These are phyloP conservation scores for Rhadina sibilatrix DNA, from an alignment of 2,113 vertebrate species.

Conservation along the genomic window DNA sequence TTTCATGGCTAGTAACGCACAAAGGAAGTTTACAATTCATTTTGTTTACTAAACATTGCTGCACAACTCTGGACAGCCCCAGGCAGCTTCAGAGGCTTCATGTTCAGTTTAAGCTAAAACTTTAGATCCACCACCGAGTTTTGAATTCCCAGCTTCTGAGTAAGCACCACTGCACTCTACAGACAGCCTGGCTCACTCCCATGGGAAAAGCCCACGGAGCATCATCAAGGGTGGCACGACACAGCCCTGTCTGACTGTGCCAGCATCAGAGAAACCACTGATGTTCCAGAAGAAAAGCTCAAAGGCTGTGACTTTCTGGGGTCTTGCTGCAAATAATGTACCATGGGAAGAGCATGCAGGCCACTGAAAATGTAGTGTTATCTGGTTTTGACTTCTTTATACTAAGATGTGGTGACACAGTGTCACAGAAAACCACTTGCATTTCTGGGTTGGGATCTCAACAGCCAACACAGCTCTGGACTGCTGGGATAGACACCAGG, in stretches of 20 bases:
- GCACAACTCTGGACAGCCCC: background rate
- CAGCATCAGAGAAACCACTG: background rate
- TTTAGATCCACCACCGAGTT: accelerated
- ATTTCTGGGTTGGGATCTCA: background rate
- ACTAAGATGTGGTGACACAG: accelerated
- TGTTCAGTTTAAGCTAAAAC: background rate
- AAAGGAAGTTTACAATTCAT: background rate
- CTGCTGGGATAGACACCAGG: background rate
- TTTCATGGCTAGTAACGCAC: background rate
- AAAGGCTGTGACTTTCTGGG: background rate
- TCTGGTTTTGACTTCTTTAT: background rate
- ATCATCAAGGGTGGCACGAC: background rate
- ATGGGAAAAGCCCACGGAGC: background rate
- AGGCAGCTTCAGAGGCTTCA: background rate
- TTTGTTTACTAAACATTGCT: background rate
- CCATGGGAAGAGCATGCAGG: background rate
- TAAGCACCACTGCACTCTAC: background rate
- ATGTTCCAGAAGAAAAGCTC: background rate
- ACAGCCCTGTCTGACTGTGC: background rate
- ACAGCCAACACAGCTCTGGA: background rate
- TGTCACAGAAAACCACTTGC: background rate
- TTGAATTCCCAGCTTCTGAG: background rate
- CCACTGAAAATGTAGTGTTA: background rate
- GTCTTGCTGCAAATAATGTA: accelerated
- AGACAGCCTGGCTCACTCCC: background rate